A percentile compares a stretch with the other conserved stretches of the same genome.
phyloP scores from a whole-genome alignment of 2,888 invertebrate species.

The Trachelus troglodyta region DNA sequence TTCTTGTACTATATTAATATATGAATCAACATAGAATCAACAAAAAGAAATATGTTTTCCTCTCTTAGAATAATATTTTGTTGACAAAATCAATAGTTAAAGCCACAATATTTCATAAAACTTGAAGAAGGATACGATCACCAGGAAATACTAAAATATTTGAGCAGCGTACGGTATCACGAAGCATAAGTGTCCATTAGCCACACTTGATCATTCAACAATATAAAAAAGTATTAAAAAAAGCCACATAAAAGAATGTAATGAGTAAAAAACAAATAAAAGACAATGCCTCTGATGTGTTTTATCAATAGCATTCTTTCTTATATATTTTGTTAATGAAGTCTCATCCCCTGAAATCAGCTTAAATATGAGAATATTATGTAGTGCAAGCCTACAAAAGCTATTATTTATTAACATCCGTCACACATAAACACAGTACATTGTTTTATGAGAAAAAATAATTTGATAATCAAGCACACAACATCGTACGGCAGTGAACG shows the following conservation, averaged over 20 bases:
- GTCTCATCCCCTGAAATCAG: background rate
- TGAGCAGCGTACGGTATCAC: background rate
- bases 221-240: background rate
- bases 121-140: background rate
- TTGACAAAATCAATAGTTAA: background rate
- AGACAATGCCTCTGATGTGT: background rate
- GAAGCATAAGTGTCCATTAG: background rate
- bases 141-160: background rate
- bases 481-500: background rate
- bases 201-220: background rate
- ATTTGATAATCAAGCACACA: background rate
- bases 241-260: background rate
- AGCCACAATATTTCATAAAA: background rate
- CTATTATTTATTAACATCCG: background rate
- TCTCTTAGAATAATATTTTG: background rate
- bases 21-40: background rate
- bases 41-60: background rate
- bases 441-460: background rate
- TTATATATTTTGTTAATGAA: background rate
- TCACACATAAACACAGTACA: background rate
- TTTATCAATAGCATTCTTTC: background rate
- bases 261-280: background rate
- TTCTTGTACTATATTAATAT: background rate
- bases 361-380: background rate
- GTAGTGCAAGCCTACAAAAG: background rate